A percentile compares a stretch with the other conserved stretches of the same genome.
These are phyloP conservation scores for Lutraria rhynchaena DNA, from an alignment of 1,140 invertebrate genomes.

Conservation along the genomic window DNA sequence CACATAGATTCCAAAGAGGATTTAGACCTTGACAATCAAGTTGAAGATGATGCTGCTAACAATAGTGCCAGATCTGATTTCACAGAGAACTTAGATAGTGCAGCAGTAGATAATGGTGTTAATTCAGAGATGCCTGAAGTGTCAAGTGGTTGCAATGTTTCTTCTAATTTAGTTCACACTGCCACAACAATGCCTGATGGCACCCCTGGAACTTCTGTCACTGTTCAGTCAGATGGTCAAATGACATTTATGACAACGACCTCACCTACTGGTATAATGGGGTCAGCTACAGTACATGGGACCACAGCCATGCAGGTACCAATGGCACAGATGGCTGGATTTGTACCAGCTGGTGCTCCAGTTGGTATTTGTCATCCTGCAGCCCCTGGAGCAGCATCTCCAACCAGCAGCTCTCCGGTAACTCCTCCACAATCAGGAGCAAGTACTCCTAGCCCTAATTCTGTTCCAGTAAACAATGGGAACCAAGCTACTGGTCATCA, in stretches of 20 bases:
- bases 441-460: slow-evolving; percentile 34
- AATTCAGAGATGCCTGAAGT: slow-evolving; percentile 6
- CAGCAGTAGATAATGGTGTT: not conserved
- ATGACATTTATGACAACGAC: slow-evolving; percentile 32
- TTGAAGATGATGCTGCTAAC: not conserved
- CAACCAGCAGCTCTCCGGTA: slow-evolving; percentile 9
- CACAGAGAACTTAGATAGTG: not conserved
- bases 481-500: slow-evolving; percentile 38
- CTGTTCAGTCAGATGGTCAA: slow-evolving; percentile 29
- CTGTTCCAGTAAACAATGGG: slow-evolving; percentile 18
- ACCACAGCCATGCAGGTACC: not conserved
- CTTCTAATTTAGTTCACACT: not conserved
- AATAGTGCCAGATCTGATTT: slow-evolving; percentile 8
- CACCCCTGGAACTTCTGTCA: slow-evolving; percentile 4
- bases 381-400: slow-evolving; percentile 12
- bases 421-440: slow-evolving; percentile 42
- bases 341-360: slow-evolving; percentile 2
- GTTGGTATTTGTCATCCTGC: slow-evolving; percentile 10
- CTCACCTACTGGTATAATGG: not conserved
- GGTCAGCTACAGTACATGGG: slow-evolving; percentile 10
- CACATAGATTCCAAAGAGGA: slow-evolving; percentile 17
- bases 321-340: slow-evolving; percentile 4
- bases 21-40: not conserved
- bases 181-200: not conserved
- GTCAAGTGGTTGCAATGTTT: not conserved